These are phyloP conservation scores for Etheostoma perlongum DNA, from an alignment of 2,797 vertebrate genomes.

Conservation along the genomic window DNA sequence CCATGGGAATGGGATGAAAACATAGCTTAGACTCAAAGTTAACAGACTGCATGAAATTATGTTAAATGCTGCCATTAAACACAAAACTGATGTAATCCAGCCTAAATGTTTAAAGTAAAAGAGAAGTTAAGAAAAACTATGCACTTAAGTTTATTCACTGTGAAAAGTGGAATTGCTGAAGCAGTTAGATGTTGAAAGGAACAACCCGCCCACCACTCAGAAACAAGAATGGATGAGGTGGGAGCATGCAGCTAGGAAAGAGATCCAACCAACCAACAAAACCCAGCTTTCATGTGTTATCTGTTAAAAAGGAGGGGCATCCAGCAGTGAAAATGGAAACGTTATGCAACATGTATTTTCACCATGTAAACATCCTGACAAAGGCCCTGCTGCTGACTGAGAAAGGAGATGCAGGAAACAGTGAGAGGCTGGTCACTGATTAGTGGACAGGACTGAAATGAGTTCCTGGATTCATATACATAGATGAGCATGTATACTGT, in stretches of 20 bases:
- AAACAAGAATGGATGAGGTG: slow-evolving; percentile 28
- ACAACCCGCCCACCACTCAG: slow-evolving; percentile 9
- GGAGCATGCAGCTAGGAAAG: slow-evolving; percentile 26
- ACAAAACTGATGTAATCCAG: slow-evolving; percentile 13
- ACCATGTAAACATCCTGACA: slow-evolving; percentile 49
- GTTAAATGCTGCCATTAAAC: slow-evolving; percentile 12
- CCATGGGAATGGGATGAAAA: slow-evolving; percentile 50
- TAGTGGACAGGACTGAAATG: slow-evolving; percentile 1
- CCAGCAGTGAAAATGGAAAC: slow-evolving; percentile 49
- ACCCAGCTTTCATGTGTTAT: slow-evolving; percentile 48
- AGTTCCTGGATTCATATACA: neutral
- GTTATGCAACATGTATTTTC: slow-evolving; percentile 59
- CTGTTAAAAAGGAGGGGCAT: slow-evolving; percentile 46
- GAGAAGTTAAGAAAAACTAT: neutral
- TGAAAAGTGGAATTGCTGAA: slow-evolving; percentile 1
- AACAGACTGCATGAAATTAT: slow-evolving; percentile 5
- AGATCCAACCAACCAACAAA: slow-evolving; percentile 29
- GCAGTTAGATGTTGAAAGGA: slow-evolving; percentile 6
- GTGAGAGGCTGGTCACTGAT: slow-evolving; percentile 1
- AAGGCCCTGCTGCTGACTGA: slow-evolving; percentile 35
- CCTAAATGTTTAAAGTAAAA: neutral
- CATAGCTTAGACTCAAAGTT: slow-evolving; percentile 45
- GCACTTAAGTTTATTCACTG: neutral
- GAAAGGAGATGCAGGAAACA: slow-evolving; percentile 20
- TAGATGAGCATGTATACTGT: too few relatives aligned